phyloP scores from a whole-genome alignment of 2,797 vertebrate species.

The Spinibarbus caldwelli region DNA sequence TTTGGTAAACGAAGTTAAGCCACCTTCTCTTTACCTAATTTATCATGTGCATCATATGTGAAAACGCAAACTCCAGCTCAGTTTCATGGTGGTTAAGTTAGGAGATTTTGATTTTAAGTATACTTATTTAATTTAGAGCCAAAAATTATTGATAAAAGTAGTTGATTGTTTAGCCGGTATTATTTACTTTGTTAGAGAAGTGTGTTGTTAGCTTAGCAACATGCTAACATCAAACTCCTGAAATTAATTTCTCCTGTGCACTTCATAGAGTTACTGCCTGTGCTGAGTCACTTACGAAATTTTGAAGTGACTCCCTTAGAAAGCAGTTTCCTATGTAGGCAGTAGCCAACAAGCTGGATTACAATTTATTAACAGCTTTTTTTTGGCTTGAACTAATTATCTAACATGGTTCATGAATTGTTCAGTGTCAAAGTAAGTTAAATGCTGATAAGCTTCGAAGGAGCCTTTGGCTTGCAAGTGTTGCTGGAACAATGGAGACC shows the following conservation, averaged over 20 bases:
- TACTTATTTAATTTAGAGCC: background rate
- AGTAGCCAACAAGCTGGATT: background rate
- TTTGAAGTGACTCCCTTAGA: background rate
- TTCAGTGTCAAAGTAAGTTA: slow-evolving; percentile 2
- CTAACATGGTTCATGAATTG: slow-evolving; percentile 18
- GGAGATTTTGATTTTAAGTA: background rate
- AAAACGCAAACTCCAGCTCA: background rate
- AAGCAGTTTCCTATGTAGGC: background rate
- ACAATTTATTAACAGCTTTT: background rate
- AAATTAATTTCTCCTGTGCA: background rate
- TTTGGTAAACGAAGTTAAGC: background rate
- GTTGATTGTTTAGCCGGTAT: background rate
- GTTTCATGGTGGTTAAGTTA: background rate
- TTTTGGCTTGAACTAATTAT: slow-evolving; percentile 29
- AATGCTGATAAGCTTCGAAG: slow-evolving; percentile 16
- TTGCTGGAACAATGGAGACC: background rate
- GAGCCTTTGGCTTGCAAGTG: background rate
- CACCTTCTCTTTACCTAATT: background rate
- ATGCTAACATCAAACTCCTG: background rate
- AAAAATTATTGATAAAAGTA: background rate
- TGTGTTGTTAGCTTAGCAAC: background rate
- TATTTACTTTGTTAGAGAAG: background rate
- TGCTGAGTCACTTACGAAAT: background rate
- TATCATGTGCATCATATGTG: background rate
- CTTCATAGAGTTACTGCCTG: background rate